Conservation (phyloP, 2,797 vertebrate species). For the Pipistrellus kuhlii region DNA sequence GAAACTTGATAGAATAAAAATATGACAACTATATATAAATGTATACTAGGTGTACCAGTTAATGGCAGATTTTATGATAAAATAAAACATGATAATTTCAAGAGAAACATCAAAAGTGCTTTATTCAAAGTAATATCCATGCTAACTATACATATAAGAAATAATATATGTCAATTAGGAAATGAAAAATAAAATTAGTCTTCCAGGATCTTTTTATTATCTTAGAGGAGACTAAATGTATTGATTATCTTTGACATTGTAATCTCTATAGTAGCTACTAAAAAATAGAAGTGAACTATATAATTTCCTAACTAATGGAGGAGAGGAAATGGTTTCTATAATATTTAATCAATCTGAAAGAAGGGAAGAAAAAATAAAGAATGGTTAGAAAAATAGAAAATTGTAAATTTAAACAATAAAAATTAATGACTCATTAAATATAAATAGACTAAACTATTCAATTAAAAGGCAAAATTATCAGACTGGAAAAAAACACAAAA, state of each 20-base stretch:
- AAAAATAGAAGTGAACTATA: slow-evolving; percentile 22
- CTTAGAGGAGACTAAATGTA: slow-evolving; percentile 24
- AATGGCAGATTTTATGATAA: neutral
- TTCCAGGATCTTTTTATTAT: slow-evolving; percentile 23
- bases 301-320: neutral
- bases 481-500: slow-evolving; percentile 34
- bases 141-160: neutral
- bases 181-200: slow-evolving; percentile 23
- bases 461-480: slow-evolving; percentile 47
- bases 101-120: too few species aligned
- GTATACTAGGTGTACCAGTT: neutral
- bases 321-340: neutral
- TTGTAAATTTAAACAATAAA: slow-evolving; percentile 21
- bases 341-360: slow-evolving; percentile 42
- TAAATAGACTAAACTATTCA: slow-evolving; percentile 22
- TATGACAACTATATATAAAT: slow-evolving; percentile 5
- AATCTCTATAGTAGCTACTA: slow-evolving; percentile 7
- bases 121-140: too few species aligned
- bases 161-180: neutral
- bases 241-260: neutral
- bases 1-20: slow-evolving; percentile 42
- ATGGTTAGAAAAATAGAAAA: slow-evolving; percentile 27
- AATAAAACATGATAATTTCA: too few species aligned
- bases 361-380: slow-evolving; percentile 25
- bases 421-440: slow-evolving; percentile 47